A percentile compares a stretch with the other conserved stretches of the same genome.
Evolutionary conservation across 1,140 invertebrate species (phyloP).

Genomic region (Drosophila littoralis): DNA sequence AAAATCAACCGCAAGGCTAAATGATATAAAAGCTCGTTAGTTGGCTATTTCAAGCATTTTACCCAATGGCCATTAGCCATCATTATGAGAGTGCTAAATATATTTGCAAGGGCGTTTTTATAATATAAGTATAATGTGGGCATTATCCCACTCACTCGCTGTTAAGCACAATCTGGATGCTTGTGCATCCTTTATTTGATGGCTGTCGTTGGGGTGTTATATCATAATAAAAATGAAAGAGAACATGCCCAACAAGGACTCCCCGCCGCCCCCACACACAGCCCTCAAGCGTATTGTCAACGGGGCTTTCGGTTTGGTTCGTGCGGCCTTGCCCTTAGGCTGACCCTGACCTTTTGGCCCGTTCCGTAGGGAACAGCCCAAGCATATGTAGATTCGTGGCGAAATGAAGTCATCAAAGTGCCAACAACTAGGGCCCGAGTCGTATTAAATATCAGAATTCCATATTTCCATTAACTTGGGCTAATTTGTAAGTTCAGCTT

Average conservation of each 20-base stretch:
- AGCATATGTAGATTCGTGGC: neutral
- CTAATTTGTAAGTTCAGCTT: neutral
- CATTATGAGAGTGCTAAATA: no score
- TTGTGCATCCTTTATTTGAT: neutral
- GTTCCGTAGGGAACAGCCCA: no score
- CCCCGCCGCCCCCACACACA: no score
- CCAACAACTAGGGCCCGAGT: neutral
- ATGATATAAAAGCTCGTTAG: no score
- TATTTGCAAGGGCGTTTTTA: no score
- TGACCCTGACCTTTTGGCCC: constrained; percentile 21
- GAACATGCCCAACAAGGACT: neutral
- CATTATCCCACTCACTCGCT: no score
- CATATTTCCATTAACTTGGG: neutral
- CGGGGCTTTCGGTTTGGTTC: no score
- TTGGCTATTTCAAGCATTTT: no score
- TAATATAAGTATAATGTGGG: no score
- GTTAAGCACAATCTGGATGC: neutral
- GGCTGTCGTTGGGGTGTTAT: neutral
- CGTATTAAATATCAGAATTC: constrained; percentile 3
- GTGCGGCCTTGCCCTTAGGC: neutral
- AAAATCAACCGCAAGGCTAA: no score
- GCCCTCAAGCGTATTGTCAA: neutral
- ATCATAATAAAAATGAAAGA: neutral
- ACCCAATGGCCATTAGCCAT: no score
- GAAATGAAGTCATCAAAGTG: constrained; percentile 27